These are phyloP conservation scores for Chaenodraco wilsoni DNA, from an alignment of 2,797 vertebrate species.

Conservation along the genomic window DNA sequence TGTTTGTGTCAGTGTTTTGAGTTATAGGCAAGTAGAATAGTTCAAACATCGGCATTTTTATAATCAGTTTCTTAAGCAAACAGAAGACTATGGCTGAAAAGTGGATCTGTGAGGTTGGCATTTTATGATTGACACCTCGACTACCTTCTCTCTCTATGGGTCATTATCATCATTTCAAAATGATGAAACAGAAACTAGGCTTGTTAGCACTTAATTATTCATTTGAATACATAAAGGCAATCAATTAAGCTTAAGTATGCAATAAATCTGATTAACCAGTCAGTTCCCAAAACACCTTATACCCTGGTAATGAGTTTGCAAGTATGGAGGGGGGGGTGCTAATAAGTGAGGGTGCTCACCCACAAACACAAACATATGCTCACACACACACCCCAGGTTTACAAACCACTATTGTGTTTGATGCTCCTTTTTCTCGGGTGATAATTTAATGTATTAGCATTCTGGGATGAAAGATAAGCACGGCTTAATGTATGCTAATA, in stretches of 20 bases:
- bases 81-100: slow-evolving; percentile 5
- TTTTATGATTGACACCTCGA: slow-evolving; percentile 67
- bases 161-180: slow-evolving; percentile 77
- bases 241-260: slow-evolving; percentile 86
- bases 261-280: slow-evolving; percentile 86
- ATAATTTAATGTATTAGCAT: slow-evolving; percentile 78
- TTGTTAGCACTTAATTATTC: slow-evolving; percentile 85
- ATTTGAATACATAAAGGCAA: slow-evolving; percentile 85
- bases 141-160: slow-evolving; percentile 49
- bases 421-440: slow-evolving; percentile 32
- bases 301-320: slow-evolving; percentile 79
- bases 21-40: slow-evolving; percentile 8
- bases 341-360: slow-evolving; percentile 62
- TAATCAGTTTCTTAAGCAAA: slow-evolving; percentile 27
- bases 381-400: slow-evolving; percentile 12
- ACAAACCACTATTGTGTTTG: slow-evolving; percentile 43
- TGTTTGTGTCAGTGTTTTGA: background rate
- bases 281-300: slow-evolving; percentile 84
- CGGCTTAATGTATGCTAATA: slow-evolving; percentile 80
- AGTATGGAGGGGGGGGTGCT: slow-evolving; percentile 60
- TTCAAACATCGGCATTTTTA: slow-evolving; percentile 13
- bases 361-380: slow-evolving; percentile 59
- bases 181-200: slow-evolving; percentile 77
- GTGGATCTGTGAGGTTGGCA: slow-evolving; percentile 28
- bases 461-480: slow-evolving; percentile 77